Base-by-base conservation (phyloP, 2,113 vertebrate species). In the Corapipo altera region DNA sequence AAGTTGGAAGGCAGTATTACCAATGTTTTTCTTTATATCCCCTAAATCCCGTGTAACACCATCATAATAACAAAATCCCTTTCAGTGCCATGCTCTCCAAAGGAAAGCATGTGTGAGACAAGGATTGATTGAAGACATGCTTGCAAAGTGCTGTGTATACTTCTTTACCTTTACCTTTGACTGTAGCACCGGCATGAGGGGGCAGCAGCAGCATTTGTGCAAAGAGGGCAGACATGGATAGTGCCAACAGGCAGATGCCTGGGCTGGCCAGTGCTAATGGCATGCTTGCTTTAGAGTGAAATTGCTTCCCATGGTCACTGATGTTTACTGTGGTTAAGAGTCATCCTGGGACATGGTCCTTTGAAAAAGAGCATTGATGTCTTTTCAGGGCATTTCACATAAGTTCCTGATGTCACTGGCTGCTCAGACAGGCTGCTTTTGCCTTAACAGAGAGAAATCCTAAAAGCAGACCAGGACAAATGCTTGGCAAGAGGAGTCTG, bases 81-180 rank as follows among this genome's bases (percentile, higher is more conserved):
- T 70, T 73, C 14, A 17, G 2, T 49, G 32, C 9, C 12, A 2
- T 12, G 15, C 9, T 55, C 28, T 64, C 32, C 28, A 59, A 43
- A 74, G n/a, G 19, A 28, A 85, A 51, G 21, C 23, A 3, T 2
- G 19, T 39, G 19, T 30, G 33, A 2, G 1, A 19, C 72, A 49
- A 39, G 26, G 19, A 46, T 7, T 10, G 41, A 12, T 4, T 30
- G 55, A 80, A 87, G 49, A 52, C 4, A 0, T 2, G 14, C 12
- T 44, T 1, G 35, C 37, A 51, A 18, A 1, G 4, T 41, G 20
- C 6, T 24, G 6, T 4, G 2, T 41, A 3, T 12, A 4, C 23
- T 32, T 32, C 43, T 43, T 41, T 44, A 30, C 15, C 44, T 41
- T 33, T 37, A 19, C 7, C 17, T 33, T 28, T 49, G 55, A 21